Evolutionary conservation across 2,113 vertebrate genomes (phyloP).

Genomic region (Serilophus lunatus): DNA sequence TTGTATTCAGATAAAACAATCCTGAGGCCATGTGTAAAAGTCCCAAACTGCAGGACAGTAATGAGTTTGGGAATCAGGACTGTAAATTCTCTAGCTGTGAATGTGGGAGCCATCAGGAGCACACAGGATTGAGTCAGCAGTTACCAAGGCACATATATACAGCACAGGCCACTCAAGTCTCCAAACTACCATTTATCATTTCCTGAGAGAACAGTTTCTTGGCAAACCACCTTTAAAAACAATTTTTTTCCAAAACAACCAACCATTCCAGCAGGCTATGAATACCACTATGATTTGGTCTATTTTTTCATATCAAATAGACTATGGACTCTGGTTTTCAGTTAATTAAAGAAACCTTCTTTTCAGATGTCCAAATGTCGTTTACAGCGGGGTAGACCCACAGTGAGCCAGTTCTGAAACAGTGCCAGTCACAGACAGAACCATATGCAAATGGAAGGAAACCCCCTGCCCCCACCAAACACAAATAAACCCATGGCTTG

Average conservation of each 20-base stretch:
- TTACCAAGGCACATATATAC: slow-evolving; percentile 52
- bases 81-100: slow-evolving; percentile 29
- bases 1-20: slow-evolving; percentile 44
- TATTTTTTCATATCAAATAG: slow-evolving; percentile 68
- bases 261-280: slow-evolving; percentile 64
- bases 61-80: slow-evolving; percentile 44
- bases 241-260: slow-evolving; percentile 60
- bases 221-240: slow-evolving; percentile 65
- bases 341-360: slow-evolving; percentile 60
- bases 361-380: background rate
- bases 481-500: background rate
- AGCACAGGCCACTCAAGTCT: slow-evolving; percentile 54
- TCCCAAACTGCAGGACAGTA: background rate
- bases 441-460: background rate
- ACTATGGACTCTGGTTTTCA: slow-evolving; percentile 33
- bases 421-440: background rate
- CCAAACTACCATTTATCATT: slow-evolving; percentile 70
- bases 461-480: background rate
- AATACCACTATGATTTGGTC: slow-evolving; percentile 64
- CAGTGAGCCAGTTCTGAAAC: background rate
- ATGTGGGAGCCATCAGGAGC: slow-evolving; percentile 58
- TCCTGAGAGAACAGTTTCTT: slow-evolving; percentile 70
- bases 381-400: slow-evolving; percentile 22
- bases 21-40: background rate
- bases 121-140: slow-evolving; percentile 62